Evolutionary conservation across 2,113 vertebrate species (phyloP).

Genomic region (Scopus umbretta): DNA sequence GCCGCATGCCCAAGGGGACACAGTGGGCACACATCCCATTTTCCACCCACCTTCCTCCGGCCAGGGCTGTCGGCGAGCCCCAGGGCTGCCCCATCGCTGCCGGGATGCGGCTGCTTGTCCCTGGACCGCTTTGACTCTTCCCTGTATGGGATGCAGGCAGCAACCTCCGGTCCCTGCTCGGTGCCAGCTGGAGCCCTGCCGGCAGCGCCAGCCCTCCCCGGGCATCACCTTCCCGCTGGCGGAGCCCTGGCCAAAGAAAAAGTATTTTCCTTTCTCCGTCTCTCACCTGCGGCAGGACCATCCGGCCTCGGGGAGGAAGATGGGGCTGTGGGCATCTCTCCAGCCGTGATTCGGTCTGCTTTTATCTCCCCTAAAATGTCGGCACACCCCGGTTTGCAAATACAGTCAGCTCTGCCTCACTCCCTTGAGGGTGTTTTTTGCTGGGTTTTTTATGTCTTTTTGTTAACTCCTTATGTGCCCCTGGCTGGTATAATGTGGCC

Average conservation of each 20-base stretch:
- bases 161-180: neutral
- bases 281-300: neutral
- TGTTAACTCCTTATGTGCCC: rapidly evolving
- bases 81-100: rapidly evolving
- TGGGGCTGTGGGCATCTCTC: neutral
- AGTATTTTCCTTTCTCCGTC: neutral
- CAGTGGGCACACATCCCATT: rapidly evolving
- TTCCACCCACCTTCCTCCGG: neutral
- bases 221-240: neutral
- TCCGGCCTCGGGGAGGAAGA: neutral
- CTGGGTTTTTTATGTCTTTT: neutral
- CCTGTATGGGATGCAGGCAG: neutral
- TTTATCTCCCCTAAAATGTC: neutral
- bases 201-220: neutral
- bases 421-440: neutral
- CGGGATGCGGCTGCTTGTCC: neutral
- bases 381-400: neutral
- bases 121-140: neutral
- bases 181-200: constrained; percentile 11
- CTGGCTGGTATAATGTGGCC: neutral
- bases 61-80: neutral
- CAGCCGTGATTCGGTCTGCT: neutral
- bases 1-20: rapidly evolving
- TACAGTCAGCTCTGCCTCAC: neutral
- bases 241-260: neutral